Evolutionary conservation across 2,797 vertebrate species (phyloP).

Genomic region (Nannoperca australis): DNA sequence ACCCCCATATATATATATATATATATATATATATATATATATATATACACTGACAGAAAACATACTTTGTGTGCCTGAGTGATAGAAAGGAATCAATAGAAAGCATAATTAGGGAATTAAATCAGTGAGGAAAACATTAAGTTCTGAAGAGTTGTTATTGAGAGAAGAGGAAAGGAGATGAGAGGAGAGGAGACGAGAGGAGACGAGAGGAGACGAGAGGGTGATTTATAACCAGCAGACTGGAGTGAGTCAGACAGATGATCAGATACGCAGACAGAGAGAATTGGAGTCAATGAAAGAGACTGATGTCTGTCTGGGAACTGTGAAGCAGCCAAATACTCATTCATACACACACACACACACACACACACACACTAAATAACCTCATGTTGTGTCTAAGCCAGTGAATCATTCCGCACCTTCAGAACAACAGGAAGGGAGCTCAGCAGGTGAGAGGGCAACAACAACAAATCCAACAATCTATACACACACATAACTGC

Average conservation of each 20-base stretch:
- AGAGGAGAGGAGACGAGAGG: not conserved
- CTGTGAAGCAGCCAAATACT: slow-evolving; percentile 38
- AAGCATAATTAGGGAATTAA: not conserved
- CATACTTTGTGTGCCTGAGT: not conserved
- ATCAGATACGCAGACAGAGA: slow-evolving; percentile 74
- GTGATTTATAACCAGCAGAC: slow-evolving; percentile 27
- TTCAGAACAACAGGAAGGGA: slow-evolving; percentile 55
- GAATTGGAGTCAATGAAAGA: slow-evolving; percentile 62
- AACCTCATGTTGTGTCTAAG: slow-evolving; percentile 46
- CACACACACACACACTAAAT: slow-evolving; percentile 26
- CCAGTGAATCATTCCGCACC: slow-evolving; percentile 57
- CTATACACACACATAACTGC: not conserved
- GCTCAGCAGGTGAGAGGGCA: slow-evolving; percentile 58
- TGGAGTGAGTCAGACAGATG: slow-evolving; percentile 68
- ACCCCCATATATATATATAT: no score
- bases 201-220: not conserved
- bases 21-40: no score
- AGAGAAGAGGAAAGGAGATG: not conserved
- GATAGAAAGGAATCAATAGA: slow-evolving; percentile 8
- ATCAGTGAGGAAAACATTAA: not conserved
- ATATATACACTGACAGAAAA: not conserved
- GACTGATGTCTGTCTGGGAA: slow-evolving; percentile 63
- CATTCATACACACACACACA: slow-evolving; percentile 20
- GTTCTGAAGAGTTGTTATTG: not conserved
- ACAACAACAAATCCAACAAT: slow-evolving; percentile 28